Percentiles rank a stretch among this genome's conserved stretches.
Conservation (phyloP, 2,888 invertebrate genomes). For the Drosophila kambysellisi region DNA sequence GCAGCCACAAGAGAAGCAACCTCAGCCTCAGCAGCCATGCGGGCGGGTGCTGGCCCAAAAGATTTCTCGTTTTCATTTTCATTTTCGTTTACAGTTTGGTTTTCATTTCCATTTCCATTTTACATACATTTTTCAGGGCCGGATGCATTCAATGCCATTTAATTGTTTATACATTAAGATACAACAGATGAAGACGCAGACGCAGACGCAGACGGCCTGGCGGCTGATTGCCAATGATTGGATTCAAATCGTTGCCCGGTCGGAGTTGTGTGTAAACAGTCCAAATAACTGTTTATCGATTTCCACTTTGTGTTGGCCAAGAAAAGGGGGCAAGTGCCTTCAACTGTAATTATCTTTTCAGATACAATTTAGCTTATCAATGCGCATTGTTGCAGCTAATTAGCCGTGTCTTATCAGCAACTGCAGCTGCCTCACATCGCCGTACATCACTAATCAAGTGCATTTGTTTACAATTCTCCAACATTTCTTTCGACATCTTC, state of each 20-base stretch:
- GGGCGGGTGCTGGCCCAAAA: conserved; percentile 45
- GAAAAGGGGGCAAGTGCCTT: background rate
- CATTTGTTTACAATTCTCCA: conserved; percentile 61
- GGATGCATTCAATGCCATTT: conserved; percentile 61
- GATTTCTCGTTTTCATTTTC: conserved; percentile 31
- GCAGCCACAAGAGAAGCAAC: conserved; percentile 3
- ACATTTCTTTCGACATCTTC: conserved; percentile 63
- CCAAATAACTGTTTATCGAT: background rate
- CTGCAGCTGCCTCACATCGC: conserved; percentile 59
- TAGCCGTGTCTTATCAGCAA: conserved; percentile 70
- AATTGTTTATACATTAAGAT: conserved; percentile 62
- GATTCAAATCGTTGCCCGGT: background rate
- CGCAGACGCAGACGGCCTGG: conserved; percentile 35
- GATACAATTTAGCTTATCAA: conserved; percentile 53
- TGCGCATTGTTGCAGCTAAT: conserved; percentile 65
- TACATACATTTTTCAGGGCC: conserved; percentile 49
- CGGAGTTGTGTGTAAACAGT: background rate
- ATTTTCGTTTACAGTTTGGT: conserved; percentile 29
- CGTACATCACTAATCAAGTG: conserved; percentile 71
- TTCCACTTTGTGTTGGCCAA: background rate
- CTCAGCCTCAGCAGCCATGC: conserved; percentile 37
- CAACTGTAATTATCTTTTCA: conserved; percentile 38
- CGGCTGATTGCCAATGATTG: conserved; percentile 25
- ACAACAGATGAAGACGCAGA: conserved; percentile 21
- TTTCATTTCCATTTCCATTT: conserved; percentile 40